These are phyloP conservation scores for Nomada goodeniana DNA, from an alignment of 2,888 invertebrate species.

Conservation along the genomic window DNA sequence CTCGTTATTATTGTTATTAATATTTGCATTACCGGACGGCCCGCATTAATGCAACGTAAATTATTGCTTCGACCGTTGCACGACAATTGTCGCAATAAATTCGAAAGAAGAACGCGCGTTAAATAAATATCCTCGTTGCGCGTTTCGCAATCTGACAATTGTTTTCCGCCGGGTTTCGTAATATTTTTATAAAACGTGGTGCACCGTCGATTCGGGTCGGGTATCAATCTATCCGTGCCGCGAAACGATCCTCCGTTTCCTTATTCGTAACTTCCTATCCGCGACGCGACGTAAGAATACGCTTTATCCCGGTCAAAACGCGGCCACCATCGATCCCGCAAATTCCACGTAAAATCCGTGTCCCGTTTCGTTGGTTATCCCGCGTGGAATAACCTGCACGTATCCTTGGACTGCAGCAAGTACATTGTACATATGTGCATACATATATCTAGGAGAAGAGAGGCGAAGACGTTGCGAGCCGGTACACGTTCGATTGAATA, in stretches of 20 bases:
- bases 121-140: not conserved
- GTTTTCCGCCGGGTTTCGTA: not conserved
- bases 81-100: not conserved
- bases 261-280: not conserved
- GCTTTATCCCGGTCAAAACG: not conserved
- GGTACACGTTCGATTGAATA: constrained; percentile 56
- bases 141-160: not conserved
- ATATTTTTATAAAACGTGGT: no score
- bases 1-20: no score
- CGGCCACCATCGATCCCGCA: constrained; percentile 5
- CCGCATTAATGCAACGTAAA: no score
- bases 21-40: no score
- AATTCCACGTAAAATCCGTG: constrained; percentile 21
- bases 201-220: no score
- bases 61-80: no score
- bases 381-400: constrained; percentile 7
- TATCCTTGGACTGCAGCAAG: not conserved
- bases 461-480: not conserved
- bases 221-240: not conserved
- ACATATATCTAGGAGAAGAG: not conserved
- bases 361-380: constrained; percentile 30
- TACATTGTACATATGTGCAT: no score
- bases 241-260: constrained; percentile 2
- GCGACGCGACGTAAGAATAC: not conserved
- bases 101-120: not conserved